These are phyloP conservation scores for Drosophila koepferae DNA, from an alignment of 2,888 invertebrate species.

Conservation along the genomic window DNA sequence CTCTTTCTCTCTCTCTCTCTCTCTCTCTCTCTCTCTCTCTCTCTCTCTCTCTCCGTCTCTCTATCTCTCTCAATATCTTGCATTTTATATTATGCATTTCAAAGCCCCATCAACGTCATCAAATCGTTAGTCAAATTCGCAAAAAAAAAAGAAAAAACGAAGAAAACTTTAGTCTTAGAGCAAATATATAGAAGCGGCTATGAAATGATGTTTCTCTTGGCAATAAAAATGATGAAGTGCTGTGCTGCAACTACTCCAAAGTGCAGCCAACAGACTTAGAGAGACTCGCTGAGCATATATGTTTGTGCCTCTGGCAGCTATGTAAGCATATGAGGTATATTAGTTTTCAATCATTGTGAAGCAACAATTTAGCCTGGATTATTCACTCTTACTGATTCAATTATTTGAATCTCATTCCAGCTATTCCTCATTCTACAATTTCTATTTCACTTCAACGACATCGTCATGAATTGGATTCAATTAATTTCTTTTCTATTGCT, in stretches of 20 bases:
- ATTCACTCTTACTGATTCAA: not conserved
- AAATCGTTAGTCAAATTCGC: slow-evolving; percentile 76
- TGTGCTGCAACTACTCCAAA: slow-evolving; percentile 48
- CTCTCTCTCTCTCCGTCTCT: not conserved
- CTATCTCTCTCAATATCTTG: not conserved
- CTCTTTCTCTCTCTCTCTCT: not conserved
- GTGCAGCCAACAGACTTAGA: slow-evolving; percentile 44
- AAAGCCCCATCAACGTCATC: slow-evolving; percentile 74
- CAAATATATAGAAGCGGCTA: not conserved
- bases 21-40: not conserved
- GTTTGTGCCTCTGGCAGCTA: not conserved
- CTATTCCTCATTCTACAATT: no score
- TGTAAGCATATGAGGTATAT: not conserved
- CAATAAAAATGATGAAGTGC: slow-evolving; percentile 80
- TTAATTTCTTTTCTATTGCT: not conserved
- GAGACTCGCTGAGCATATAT: slow-evolving; percentile 13
- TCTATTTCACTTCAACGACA: not conserved
- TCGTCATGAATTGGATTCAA: not conserved
- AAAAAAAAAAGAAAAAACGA: slow-evolving; percentile 21
- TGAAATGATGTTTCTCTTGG: slow-evolving; percentile 37
- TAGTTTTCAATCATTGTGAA: not conserved
- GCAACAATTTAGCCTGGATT: not conserved
- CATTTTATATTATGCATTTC: slow-evolving; percentile 45
- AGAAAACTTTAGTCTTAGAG: slow-evolving; percentile 19
- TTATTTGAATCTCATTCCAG: not conserved